Conservation (phyloP, 2,888 invertebrate genomes). For the Craniophora ligustri region DNA sequence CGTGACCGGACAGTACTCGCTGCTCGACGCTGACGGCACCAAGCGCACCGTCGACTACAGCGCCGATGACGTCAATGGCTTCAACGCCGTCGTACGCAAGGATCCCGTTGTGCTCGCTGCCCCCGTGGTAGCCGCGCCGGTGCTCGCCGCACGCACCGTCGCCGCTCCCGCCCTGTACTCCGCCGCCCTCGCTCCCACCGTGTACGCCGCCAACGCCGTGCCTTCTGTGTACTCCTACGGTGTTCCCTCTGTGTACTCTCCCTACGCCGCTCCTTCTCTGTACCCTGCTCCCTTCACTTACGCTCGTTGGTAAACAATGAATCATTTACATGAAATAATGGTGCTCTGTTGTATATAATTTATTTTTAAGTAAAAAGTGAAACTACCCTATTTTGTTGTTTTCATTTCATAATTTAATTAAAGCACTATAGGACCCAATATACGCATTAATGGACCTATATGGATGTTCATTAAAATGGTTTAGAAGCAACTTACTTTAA, state of each 20-base stretch:
- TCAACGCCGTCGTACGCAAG: constrained; percentile 88
- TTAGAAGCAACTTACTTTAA: no score
- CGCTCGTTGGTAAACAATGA: constrained; percentile 52
- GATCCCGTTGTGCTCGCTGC: constrained; percentile 74
- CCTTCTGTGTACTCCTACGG: constrained; percentile 30
- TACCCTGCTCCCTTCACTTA: constrained; percentile 35
- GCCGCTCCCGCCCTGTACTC: constrained; percentile 49
- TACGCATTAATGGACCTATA: no score
- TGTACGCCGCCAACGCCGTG: constrained; percentile 31
- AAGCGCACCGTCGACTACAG: constrained; percentile 87
- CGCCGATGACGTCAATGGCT: constrained; percentile 84
- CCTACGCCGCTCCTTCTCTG: no score
- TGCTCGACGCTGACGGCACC: constrained; percentile 86
- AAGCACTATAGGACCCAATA: neutral
- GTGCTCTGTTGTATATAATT: constrained; percentile 56
- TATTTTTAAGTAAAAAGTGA: constrained; percentile 61
- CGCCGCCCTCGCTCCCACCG: constrained; percentile 48
- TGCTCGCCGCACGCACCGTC: constrained; percentile 53
- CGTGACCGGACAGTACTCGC: constrained; percentile 87
- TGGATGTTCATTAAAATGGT: no score
- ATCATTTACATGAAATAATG: constrained; percentile 21
- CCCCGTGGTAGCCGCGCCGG: constrained; percentile 57
- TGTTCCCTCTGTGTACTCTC: constrained; percentile 19
- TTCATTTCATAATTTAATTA: constrained; percentile 9
- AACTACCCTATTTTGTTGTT: constrained; percentile 53